Base-by-base conservation (phyloP, 2,797 vertebrate species). In the Sciaenops ocellatus region DNA sequence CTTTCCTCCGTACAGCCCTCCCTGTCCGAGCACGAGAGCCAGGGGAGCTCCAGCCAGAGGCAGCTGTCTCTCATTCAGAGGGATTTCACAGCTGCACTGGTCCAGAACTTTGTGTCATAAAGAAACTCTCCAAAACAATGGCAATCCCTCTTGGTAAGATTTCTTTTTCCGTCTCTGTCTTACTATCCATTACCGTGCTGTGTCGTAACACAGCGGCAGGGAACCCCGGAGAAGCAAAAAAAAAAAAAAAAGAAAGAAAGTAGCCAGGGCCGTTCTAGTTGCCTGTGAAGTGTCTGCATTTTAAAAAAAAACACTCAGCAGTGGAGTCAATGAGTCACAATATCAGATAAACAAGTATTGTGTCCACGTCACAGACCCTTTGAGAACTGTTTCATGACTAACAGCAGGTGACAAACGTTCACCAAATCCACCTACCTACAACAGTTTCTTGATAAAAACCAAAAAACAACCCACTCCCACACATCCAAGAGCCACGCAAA, bases 61-160 rank as follows among this genome's bases (percentile, higher is more conserved):
- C 91, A 94, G 95, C 95, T 96, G 95, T 95, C 94, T 96, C 92
- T 94, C 91, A 91, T 96, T 96, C 95, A 92, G 91, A 95, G 94
- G 95, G 95, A 96, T 96, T 97, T 97, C 95, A 95, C 95, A 96
- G 95, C 94, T 95, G 94, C 93, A 91, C 95, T 90, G 94, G 93
- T 97, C 96, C 96, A 97, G 94, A 95, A 93, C 93, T 91, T 91
- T 96, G 95, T 95, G 96, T 97, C 96, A 97, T 94, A 85, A 78
- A 79, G 85, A 95, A 97, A 80, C 93, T 94, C 96, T 97, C 96
- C 97, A 97, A 97, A 98, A 97, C 96, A 97, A 93, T 95, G 94
- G 95, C 95, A 94, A 85, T 77, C 84, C 88, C 82, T 89, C 62
- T 66, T 56, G 60, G 20, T 77, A 50, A 63, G 76, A 68, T 69